Evolutionary conservation across 2,113 vertebrate species (phyloP), one percentile per base, ranked within the genome.

Genomic region (Fulmarus glacialis): DNA sequence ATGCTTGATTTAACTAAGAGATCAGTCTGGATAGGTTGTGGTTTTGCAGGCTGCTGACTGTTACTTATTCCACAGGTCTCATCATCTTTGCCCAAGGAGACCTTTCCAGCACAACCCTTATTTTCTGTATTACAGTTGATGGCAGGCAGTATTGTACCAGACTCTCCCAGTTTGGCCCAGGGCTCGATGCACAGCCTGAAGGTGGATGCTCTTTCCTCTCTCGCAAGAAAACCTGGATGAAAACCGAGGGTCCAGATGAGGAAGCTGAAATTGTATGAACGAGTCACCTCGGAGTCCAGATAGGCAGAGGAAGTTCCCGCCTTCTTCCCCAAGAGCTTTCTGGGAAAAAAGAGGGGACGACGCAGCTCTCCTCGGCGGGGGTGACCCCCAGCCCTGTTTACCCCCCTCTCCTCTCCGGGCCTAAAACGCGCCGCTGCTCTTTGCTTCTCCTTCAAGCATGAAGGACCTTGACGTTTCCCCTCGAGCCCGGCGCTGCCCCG

Each of bases 211-310:
- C 32, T 15, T 23, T n/a, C 20, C 30, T 23, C 22, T 42, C 48
- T 3, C 2, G 2, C 0, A 2, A 70, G 26, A 32, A 62, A 42
- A 52, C 60, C 0, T 5, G 79, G 17, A 11, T 5, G 32, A 52
- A 84, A 77, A 15, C n/a, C 4, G 4, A 40, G 55, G 27, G 42
- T 29, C 77, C 30, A 4, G 43, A 15, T 62, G 0, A 40, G 45
- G 82, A 48, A 15, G 8, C 30, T 14, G 78, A 38, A 47, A 36
- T 11, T 38, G 23, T 38, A 38, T 15, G 10, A 36, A 38, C 15
- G 22, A 60, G 59, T 12, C 23, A 26, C n/a, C 32, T 36, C 72
- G 14, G 36, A 15, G 22, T 16, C 63, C 47, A 23, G 38, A 38
- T 8, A 14, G 50, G n/a, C 38, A 14, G 59, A 17, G 23, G 29